These are phyloP conservation scores for Nomada lathburiana DNA, from an alignment of 2,888 invertebrate genomes.

Conservation along the genomic window DNA sequence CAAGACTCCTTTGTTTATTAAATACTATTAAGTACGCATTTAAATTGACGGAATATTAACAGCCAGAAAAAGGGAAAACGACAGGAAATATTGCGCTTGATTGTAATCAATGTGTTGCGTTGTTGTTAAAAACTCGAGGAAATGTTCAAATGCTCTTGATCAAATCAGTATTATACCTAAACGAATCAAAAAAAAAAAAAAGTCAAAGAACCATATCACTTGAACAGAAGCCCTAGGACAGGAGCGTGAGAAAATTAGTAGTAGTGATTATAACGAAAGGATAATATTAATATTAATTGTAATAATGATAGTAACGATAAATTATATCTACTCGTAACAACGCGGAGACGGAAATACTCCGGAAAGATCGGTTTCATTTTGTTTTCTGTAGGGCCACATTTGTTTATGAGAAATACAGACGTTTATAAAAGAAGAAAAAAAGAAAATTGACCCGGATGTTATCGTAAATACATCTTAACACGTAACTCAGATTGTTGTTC, in stretches of 20 bases:
- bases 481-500: conserved; percentile 25
- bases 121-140: conserved; percentile 52
- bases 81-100: conserved; percentile 20
- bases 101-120: conserved; percentile 23
- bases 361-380: conserved; percentile 46
- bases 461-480: conserved; percentile 13
- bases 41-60: conserved; percentile 12
- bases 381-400: background rate
- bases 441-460: conserved; percentile 14
- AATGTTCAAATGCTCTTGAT: conserved; percentile 76
- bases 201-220: conserved; percentile 78
- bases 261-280: conserved; percentile 59
- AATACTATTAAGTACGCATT: conserved; percentile 38
- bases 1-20: conserved; percentile 55
- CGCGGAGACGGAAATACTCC: conserved; percentile 61
- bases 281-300: conserved; percentile 62
- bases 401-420: background rate
- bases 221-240: conserved; percentile 58
- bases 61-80: background rate
- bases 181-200: conserved; percentile 76
- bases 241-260: conserved; percentile 66
- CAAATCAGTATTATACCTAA: conserved; percentile 79
- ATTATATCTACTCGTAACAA: conserved; percentile 18
- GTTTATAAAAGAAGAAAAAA: conserved; percentile 3
- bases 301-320: conserved; percentile 41